phyloP scores from a whole-genome alignment of 1,140 invertebrate species.

The Heliconius hewitsoni region DNA sequence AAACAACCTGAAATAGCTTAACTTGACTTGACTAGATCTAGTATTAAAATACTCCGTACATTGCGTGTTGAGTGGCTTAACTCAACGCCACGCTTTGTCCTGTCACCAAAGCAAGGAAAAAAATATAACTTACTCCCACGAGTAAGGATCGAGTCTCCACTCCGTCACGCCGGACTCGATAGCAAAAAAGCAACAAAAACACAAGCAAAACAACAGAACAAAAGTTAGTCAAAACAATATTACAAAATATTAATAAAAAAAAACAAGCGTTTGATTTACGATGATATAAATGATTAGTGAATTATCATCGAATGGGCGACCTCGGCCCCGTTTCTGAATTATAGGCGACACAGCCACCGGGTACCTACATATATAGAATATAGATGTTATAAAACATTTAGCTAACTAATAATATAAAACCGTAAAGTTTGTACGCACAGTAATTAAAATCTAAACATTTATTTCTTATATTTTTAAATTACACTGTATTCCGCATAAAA shows the following conservation, averaged over 20 bases:
- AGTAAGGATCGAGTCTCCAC: too few species aligned
- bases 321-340: constrained; percentile 35
- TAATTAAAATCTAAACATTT: background rate
- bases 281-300: constrained; percentile 22
- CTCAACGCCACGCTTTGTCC: too few species aligned
- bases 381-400: background rate
- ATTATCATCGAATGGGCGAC: constrained; percentile 42
- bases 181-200: background rate
- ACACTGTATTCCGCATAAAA: too few species aligned
- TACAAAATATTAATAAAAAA: constrained; percentile 13
- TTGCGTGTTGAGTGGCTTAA: too few species aligned
- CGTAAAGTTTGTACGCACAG: background rate
- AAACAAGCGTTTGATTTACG: constrained; percentile 3
- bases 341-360: constrained; percentile 17
- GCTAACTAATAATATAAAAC: background rate
- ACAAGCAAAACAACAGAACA: background rate
- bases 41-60: too few species aligned
- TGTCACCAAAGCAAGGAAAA: too few species aligned
- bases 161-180: too few species aligned
- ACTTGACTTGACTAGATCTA: too few species aligned
- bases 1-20: too few species aligned
- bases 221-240: background rate
- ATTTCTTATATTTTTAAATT: too few species aligned
- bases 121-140: too few species aligned
- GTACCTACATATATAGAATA: constrained; percentile 4